Evolutionary conservation across 2,797 vertebrate genomes (phyloP).

Genomic region (Spea hammondii): DNA sequence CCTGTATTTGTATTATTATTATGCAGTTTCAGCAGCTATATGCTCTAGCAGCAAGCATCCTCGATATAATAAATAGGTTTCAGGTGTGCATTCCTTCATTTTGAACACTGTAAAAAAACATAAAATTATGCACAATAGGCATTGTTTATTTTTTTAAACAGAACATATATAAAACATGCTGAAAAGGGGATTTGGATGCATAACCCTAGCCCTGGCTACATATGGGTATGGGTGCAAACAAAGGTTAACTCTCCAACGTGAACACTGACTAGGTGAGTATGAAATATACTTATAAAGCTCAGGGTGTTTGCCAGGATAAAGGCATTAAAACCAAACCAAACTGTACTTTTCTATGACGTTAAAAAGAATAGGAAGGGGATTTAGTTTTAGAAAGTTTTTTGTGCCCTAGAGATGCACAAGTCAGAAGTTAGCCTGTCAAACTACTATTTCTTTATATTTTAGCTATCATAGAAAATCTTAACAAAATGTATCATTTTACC

Average conservation of each 20-base stretch:
- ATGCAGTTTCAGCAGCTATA: too few relatives aligned
- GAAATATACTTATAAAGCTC: neutral
- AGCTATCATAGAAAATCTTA: too few relatives aligned
- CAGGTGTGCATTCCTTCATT: too few relatives aligned
- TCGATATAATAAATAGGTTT: too few relatives aligned
- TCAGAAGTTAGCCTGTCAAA: neutral
- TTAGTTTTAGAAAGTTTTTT: neutral
- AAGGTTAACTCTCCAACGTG: neutral
- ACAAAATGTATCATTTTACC: too few relatives aligned
- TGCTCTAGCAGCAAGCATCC: too few relatives aligned
- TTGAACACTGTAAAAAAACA: too few relatives aligned
- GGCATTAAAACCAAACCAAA: neutral
- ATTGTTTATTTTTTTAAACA: neutral
- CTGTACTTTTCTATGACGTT: neutral
- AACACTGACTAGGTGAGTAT: neutral
- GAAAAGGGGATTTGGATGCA: neutral
- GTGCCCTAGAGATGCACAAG: neutral
- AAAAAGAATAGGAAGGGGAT: neutral
- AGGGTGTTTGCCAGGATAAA: neutral
- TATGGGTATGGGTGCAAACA: neutral
- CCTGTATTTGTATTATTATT: too few relatives aligned
- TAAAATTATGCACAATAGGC: too few relatives aligned
- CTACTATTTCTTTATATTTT: neutral
- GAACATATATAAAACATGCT: conserved; percentile 1
- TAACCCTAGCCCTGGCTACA: neutral